Evolutionary conservation across 2,888 invertebrate species (phyloP), one percentile per base, ranked within the genome.

Genomic region (Amiota mariae): DNA sequence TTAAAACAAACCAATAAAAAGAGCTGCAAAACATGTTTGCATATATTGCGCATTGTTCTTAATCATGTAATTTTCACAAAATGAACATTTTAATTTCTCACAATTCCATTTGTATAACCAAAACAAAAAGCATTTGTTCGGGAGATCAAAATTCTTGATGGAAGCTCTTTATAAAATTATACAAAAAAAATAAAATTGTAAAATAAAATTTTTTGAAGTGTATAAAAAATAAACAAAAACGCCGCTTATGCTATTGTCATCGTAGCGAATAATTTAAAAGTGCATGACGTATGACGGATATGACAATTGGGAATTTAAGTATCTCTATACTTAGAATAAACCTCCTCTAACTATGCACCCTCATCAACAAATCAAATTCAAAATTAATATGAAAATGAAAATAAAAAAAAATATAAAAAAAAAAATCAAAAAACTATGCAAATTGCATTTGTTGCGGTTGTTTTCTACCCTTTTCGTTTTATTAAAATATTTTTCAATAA

Each of bases 231-330:
- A 66, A 15, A 63, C 1, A 63, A n/a, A 24, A 11, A 63, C 36
- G 3, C 54, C 54, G n/a, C 54, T 54, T 54, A 46, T 8, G 70
- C 3, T 36, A 76, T 75, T 72, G 76, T 71, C 63, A 20, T 20
- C 36, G 49, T 76, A 73, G 75, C 74, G 72, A 72, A 51, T 57
- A 74, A 77, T 77, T 78, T 75, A 77, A 79, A 74, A 81, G 82
- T 76, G 76, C 76, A 76, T 71, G 76, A 71, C 51, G 63, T 57
- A 67, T 48, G 49, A 15, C 36, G 36, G 36, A 36, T 36, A 56
- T 47, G 57, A 70, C 70, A 56, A 18, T 47, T 15, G 48, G 13
- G 56, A 54, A 57, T 36, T 56, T 3, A 61, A 24, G 11, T 20
- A 61, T 11, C 20, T 61, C 13, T 13, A 24, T 24, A 61, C 36